A percentile compares a stretch with the other conserved stretches of the same genome.
phyloP scores from a whole-genome alignment of 2,888 invertebrate species.

The Agrotis clavis region DNA sequence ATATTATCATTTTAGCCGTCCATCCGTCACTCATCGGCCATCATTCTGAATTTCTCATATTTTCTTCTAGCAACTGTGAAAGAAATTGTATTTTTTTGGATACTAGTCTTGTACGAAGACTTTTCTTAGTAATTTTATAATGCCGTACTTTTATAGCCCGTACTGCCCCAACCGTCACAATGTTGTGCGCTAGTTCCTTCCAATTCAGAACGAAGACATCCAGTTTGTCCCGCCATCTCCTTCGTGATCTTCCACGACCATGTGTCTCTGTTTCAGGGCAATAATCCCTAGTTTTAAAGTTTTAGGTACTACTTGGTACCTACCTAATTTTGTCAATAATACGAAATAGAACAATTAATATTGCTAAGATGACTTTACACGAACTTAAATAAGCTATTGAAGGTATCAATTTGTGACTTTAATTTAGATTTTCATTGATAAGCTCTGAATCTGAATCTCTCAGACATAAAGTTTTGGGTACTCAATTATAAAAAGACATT shows the following conservation, averaged over 20 bases:
- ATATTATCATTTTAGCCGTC: conserved; percentile 63
- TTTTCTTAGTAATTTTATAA: neutral
- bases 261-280: too few species aligned
- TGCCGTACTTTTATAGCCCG: too few species aligned
- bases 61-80: conserved; percentile 51
- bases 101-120: conserved; percentile 20
- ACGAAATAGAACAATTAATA: neutral
- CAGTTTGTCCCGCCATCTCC: too few species aligned
- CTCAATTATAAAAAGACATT: neutral
- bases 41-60: conserved; percentile 35
- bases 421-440: too few species aligned
- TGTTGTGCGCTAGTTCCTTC: too few species aligned
- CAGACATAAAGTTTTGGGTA: neutral
- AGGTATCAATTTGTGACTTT: neutral
- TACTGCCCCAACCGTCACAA: too few species aligned
- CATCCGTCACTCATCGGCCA: conserved; percentile 58
- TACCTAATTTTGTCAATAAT: neutral
- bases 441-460: too few species aligned
- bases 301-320: too few species aligned
- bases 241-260: too few species aligned
- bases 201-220: too few species aligned
- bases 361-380: neutral
- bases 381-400: neutral
- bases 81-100: conserved; percentile 42
- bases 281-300: too few species aligned